Conservation (phyloP, 35 echinoderm and acorn worm genomes). For the Apostichopus japonicus region DNA sequence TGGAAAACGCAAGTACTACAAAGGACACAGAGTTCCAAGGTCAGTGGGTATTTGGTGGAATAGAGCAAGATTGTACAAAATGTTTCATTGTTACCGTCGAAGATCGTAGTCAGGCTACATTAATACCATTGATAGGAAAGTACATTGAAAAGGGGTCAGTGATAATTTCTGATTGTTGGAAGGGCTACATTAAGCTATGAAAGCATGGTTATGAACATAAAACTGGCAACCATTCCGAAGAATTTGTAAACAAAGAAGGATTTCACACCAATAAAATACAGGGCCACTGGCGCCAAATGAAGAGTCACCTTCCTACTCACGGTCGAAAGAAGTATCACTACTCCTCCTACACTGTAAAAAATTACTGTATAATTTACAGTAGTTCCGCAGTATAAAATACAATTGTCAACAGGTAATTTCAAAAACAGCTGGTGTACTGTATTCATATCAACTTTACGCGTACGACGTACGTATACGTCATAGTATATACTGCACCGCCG, state of each 20-base stretch:
- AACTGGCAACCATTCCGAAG: constrained; percentile 29
- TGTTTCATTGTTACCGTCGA: constrained; percentile 52
- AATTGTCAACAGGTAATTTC: too few species aligned
- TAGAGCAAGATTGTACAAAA: constrained; percentile 31
- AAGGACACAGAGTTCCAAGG: constrained; percentile 10
- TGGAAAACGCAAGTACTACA: too few species aligned
- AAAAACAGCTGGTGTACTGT: too few species aligned
- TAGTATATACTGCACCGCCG: too few species aligned
- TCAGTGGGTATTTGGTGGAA: constrained; percentile 55
- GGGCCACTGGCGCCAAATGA: constrained; percentile 45
- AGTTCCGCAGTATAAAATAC: too few species aligned
- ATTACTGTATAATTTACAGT: too few species aligned
- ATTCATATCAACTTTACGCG: too few species aligned
- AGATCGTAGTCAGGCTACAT: neutral
- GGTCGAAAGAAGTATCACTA: neutral
- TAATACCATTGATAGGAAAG: constrained; percentile 14
- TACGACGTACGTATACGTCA: too few species aligned
- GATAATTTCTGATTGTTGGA: constrained; percentile 54
- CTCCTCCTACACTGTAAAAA: too few species aligned
- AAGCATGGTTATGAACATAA: constrained; percentile 26
- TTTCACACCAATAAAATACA: constrained; percentile 54
- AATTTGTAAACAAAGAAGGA: constrained; percentile 13
- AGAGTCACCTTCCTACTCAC: constrained; percentile 6
- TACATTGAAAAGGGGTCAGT: constrained; percentile 6
- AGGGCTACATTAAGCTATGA: neutral